Conservation (phyloP, 2,888 invertebrate genomes). For the Drosophila yooni region DNA sequence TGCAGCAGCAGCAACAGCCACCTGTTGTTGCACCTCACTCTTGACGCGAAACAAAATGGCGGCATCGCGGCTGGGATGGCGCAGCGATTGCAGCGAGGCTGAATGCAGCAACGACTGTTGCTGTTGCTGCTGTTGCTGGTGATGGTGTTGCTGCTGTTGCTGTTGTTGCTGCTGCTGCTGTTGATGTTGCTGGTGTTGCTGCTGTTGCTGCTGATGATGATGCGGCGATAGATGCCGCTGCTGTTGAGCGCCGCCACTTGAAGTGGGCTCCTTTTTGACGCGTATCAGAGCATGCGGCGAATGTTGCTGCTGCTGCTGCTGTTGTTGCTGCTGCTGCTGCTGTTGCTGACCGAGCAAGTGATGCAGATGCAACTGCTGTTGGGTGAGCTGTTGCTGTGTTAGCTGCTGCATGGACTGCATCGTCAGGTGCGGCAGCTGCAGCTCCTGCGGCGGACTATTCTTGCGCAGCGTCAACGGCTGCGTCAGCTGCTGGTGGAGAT, state of each 20-base stretch:
- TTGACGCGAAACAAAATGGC: conserved; percentile 85
- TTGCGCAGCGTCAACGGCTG: conserved; percentile 80
- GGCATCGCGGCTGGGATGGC: conserved; percentile 86
- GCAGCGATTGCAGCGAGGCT: conserved; percentile 85
- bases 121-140: conserved; percentile 76
- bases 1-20: conserved; percentile 74
- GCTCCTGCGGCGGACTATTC: conserved; percentile 80
- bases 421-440: conserved; percentile 74
- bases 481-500: conserved; percentile 82
- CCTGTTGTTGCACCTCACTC: conserved; percentile 84
- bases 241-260: conserved; percentile 37
- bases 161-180: conserved; percentile 70
- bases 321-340: conserved; percentile 68
- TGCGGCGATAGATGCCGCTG: conserved; percentile 76
- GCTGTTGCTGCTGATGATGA: conserved; percentile 58
- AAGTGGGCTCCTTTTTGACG: conserved; percentile 82
- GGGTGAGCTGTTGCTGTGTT: conserved; percentile 83
- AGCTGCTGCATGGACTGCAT: conserved; percentile 83
- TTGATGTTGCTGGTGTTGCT: conserved; percentile 57
- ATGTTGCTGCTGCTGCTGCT: conserved; percentile 75
- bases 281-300: conserved; percentile 79
- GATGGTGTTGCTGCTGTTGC: conserved; percentile 76
- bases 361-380: conserved; percentile 83
- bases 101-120: conserved; percentile 84
- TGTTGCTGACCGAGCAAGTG: conserved; percentile 80